phyloP scores from a whole-genome alignment of 2,113 vertebrate species.

The Tiliqua scincoides region DNA sequence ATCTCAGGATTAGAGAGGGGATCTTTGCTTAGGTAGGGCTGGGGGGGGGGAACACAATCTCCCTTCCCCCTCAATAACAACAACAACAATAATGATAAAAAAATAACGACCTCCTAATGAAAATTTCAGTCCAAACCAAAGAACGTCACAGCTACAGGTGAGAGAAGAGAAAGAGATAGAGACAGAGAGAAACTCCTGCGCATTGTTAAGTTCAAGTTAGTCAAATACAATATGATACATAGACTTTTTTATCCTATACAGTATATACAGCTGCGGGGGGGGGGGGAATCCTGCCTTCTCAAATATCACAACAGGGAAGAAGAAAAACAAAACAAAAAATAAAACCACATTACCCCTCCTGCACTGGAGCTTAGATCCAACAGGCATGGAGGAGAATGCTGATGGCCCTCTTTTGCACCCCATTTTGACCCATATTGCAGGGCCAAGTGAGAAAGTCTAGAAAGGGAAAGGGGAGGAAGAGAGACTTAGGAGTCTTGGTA shows the following conservation, averaged over 20 bases:
- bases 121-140: constrained; percentile 37
- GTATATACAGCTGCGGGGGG: constrained; percentile 47
- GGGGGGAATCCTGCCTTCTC: constrained; percentile 10
- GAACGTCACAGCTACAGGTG: constrained; percentile 33
- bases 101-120: constrained; percentile 37
- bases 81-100: constrained; percentile 32
- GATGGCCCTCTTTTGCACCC: neutral
- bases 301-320: neutral
- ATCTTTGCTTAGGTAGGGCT: constrained; percentile 7
- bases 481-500: neutral
- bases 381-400: neutral
- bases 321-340: neutral
- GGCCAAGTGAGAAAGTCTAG: neutral
- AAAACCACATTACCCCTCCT: neutral
- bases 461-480: neutral
- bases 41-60: constrained; percentile 14
- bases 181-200: constrained; percentile 27
- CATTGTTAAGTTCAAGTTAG: constrained; percentile 54
- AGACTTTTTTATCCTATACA: constrained; percentile 62
- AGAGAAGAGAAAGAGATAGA: neutral
- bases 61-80: constrained; percentile 22
- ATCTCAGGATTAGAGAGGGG: neutral
- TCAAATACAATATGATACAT: constrained; percentile 66
- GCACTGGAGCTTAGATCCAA: constrained; percentile 3
- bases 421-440: neutral